Conservation (phyloP, 1,140 invertebrate species). For the Gryon sp. region DNA sequence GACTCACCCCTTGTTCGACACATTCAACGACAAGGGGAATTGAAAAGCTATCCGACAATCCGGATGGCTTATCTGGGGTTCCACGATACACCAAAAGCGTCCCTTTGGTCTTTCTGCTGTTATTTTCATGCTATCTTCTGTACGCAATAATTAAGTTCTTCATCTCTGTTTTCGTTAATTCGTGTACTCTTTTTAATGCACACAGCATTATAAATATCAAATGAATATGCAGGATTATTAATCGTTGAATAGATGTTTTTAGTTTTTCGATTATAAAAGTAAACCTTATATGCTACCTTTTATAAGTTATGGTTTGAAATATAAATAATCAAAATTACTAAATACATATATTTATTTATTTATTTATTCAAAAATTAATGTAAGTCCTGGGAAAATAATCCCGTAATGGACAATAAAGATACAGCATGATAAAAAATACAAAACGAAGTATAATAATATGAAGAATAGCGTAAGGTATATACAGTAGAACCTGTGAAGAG, state of each 20-base stretch:
- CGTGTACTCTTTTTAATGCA: slow-evolving; percentile 20
- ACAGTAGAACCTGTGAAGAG: no score
- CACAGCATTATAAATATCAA: slow-evolving; percentile 16
- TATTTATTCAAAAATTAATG: no score
- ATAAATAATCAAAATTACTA: background rate
- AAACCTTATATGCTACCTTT: no score
- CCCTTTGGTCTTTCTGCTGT: slow-evolving; percentile 50
- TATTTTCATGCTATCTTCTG: slow-evolving; percentile 46
- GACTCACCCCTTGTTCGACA: slow-evolving; percentile 71
- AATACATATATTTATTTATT: background rate
- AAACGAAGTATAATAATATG: no score
- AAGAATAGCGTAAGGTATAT: no score
- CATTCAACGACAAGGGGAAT: slow-evolving; percentile 77
- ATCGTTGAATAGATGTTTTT: background rate
- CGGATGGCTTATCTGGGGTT: slow-evolving; percentile 73
- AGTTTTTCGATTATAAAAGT: background rate
- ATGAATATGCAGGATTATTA: background rate
- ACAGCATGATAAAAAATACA: no score
- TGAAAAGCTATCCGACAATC: slow-evolving; percentile 78
- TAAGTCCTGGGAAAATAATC: no score
- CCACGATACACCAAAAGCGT: slow-evolving; percentile 50
- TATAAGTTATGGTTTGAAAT: no score
- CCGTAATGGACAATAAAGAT: no score
- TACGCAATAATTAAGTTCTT: slow-evolving; percentile 60
- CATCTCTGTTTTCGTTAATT: slow-evolving; percentile 33